Percentiles rank a stretch among this genome's conserved stretches.
These are phyloP conservation scores for Metacarcinus magister DNA, from an alignment of 2,888 invertebrate species.

Conservation along the genomic window DNA sequence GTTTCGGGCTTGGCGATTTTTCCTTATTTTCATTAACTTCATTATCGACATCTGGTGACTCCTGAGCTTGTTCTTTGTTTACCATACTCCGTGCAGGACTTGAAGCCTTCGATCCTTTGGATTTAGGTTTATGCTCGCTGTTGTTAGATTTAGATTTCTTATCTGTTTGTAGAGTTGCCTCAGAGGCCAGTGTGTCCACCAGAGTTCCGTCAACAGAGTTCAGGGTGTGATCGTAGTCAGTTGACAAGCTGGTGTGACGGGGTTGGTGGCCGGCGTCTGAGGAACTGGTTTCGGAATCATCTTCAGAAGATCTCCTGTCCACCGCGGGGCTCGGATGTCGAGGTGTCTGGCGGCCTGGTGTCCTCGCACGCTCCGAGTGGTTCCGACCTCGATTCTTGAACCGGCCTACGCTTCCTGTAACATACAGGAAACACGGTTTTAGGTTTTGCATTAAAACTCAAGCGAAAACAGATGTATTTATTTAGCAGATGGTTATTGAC, in stretches of 20 bases:
- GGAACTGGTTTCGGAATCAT: slow-evolving; percentile 65
- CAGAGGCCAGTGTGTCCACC: slow-evolving; percentile 72
- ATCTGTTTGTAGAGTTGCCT: slow-evolving; percentile 69
- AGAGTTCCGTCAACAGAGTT: slow-evolving; percentile 76
- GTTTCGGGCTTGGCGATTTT: slow-evolving; percentile 69
- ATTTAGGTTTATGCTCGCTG: slow-evolving; percentile 53
- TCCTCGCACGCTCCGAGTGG: slow-evolving; percentile 80
- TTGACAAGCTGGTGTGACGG: slow-evolving; percentile 29
- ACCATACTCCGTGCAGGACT: slow-evolving; percentile 60
- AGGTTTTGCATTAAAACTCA: slow-evolving; percentile 75
- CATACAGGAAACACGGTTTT: slow-evolving; percentile 78
- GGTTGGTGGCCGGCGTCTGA: slow-evolving; percentile 56
- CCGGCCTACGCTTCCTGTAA: slow-evolving; percentile 82
- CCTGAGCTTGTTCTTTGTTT: slow-evolving; percentile 61
- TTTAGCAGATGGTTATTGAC: slow-evolving; percentile 72
- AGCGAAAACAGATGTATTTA: slow-evolving; percentile 71
- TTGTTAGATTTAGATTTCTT: slow-evolving; percentile 66
- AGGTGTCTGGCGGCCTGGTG: slow-evolving; percentile 81
- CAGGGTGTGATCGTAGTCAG: slow-evolving; percentile 59
- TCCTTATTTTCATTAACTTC: slow-evolving; percentile 57
- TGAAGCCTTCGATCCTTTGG: slow-evolving; percentile 59
- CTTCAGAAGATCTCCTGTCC: slow-evolving; percentile 66
- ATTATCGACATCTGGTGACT: slow-evolving; percentile 40
- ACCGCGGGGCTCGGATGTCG: slow-evolving; percentile 69
- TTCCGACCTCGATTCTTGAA: slow-evolving; percentile 80